Evolutionary conservation across 2,113 vertebrate species (phyloP), one percentile per base, ranked within the genome.

Genomic region (Jacana jacana): DNA sequence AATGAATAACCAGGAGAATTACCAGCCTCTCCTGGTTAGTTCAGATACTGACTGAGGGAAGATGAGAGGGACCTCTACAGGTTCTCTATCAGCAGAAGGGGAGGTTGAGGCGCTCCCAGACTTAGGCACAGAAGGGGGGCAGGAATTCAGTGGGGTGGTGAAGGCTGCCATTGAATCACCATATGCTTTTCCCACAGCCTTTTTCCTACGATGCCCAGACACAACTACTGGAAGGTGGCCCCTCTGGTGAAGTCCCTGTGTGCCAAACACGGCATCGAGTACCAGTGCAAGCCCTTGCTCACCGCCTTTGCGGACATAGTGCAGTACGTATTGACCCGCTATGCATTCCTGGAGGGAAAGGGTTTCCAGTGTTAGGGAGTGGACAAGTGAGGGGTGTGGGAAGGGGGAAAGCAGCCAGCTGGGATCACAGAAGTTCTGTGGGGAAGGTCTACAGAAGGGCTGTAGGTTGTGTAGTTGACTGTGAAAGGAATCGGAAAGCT

Each of bases 171-270:
- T 27, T 83, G 78, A 71, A 24, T 69, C 24, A 23, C 13, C 18
- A 0, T 12, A 5, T 55, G 6, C 75, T 96, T 58, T 89, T 60
- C 86, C 82, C 40, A 5, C 95, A 98, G 98, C 90, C 97, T 98
- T 11, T 98, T 98, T 37, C 98, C 98, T 19, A 98, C 98, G 5
- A 95, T 97, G 98, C 98, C 98, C 10, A 75, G 98, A 16, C 98
- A 98, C 95, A 98, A 98, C 55, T 98, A 98, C 95, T 94, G 97
- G 95, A 98, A 98, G 66, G 98, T 97, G 64, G 98, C 98, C 2
- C 98, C 98, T 31, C 73, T 98, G 70, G 98, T 98, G 87, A 97
- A 57, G 81, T 98, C 98, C 33, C 81, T 98, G 75, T 98, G 98
- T 64, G 96, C 97, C 93, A 98, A 98, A 63, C 95, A 98, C 0